phyloP scores from a whole-genome alignment of 2,797 vertebrate genomes.

The Streptopelia turtur region DNA sequence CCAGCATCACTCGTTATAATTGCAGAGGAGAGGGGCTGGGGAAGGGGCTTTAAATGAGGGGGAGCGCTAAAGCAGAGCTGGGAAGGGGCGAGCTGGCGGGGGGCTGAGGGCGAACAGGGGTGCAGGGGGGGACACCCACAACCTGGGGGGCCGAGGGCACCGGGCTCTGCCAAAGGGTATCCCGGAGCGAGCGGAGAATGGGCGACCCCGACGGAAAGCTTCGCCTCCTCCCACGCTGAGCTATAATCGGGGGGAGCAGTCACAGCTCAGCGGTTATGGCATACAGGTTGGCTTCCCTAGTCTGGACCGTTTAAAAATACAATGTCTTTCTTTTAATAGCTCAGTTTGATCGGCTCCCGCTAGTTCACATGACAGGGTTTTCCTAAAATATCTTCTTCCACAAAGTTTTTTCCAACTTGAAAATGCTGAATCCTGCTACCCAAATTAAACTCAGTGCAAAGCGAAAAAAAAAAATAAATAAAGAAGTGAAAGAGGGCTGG shows the following conservation, averaged over 20 bases:
- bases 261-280: slow-evolving; percentile 64
- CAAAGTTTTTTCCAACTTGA: slow-evolving; percentile 77
- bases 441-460: slow-evolving; percentile 69
- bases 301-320: slow-evolving; percentile 72
- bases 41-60: rapidly evolving
- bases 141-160: neutral
- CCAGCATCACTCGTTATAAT: rapidly evolving
- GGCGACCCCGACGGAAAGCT: slow-evolving; percentile 68
- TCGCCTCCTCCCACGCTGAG: slow-evolving; percentile 67
- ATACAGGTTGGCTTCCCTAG: slow-evolving; percentile 69
- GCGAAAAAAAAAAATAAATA: slow-evolving; percentile 6
- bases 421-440: slow-evolving; percentile 79
- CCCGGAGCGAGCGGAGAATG: slow-evolving; percentile 53
- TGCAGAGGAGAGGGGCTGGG: rapidly evolving
- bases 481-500: slow-evolving; percentile 60
- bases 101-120: neutral
- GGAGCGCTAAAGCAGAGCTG: rapidly evolving
- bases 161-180: slow-evolving; percentile 48
- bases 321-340: slow-evolving; percentile 81
- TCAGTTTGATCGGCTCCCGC: slow-evolving; percentile 62
- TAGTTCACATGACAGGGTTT: slow-evolving; percentile 76
- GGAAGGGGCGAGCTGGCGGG: neutral
- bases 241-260: slow-evolving; percentile 60
- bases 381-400: slow-evolving; percentile 80
- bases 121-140: neutral